phyloP scores from a whole-genome alignment of 2,113 vertebrate genomes.

The Piprites chloris region DNA sequence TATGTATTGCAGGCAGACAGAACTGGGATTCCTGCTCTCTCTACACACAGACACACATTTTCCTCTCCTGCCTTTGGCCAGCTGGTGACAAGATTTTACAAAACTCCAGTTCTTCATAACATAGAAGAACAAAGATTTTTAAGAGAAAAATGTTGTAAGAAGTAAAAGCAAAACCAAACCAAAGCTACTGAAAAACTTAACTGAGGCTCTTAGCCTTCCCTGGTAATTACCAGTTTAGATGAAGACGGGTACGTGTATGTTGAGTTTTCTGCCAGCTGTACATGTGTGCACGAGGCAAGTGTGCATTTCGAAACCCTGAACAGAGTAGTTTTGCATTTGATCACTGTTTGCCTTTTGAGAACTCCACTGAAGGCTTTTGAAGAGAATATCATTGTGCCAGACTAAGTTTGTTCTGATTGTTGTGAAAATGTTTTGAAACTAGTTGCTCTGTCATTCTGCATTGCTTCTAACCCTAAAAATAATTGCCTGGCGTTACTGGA shows the following conservation, averaged over 20 bases:
- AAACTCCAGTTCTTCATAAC: background rate
- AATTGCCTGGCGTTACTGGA: background rate
- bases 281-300: accelerated
- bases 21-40: background rate
- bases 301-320: accelerated
- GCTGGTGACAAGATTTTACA: background rate
- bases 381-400: background rate
- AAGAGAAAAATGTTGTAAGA: background rate
- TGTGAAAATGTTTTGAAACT: conserved; percentile 23
- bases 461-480: conserved; percentile 33
- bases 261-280: background rate
- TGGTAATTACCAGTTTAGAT: background rate
- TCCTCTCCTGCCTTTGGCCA: background rate
- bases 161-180: background rate
- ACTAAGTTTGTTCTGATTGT: background rate
- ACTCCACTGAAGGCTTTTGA: background rate
- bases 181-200: background rate
- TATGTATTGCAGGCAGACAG: background rate
- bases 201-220: background rate
- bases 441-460: background rate
- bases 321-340: background rate
- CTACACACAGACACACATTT: background rate
- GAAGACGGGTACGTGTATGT: background rate
- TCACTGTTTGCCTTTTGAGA: background rate
- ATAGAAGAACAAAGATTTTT: background rate